Evolutionary conservation across 2,113 vertebrate species (phyloP).

Genomic region (Scomber colias): DNA sequence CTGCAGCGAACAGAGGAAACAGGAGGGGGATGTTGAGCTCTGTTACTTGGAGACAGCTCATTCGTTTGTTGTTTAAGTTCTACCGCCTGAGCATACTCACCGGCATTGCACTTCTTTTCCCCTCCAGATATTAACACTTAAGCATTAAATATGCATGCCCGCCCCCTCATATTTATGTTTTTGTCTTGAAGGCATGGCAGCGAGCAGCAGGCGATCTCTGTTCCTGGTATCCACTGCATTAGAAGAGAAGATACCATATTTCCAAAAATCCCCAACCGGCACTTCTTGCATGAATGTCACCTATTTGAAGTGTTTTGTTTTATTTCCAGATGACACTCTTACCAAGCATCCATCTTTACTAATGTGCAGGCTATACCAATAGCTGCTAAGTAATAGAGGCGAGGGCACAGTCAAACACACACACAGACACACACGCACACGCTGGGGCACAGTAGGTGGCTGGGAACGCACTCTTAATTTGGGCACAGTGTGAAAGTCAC

Average conservation of each 20-base stretch:
- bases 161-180: constrained; percentile 75
- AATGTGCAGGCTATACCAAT: constrained; percentile 27
- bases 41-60: constrained; percentile 70
- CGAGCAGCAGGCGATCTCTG: constrained; percentile 28
- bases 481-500: constrained; percentile 68
- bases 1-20: constrained; percentile 69
- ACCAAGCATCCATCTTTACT: constrained; percentile 36
- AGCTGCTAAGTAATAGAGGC: constrained; percentile 23
- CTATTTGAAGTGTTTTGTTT: constrained; percentile 32
- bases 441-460: constrained; percentile 57
- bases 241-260: constrained; percentile 27
- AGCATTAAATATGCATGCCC: constrained; percentile 79
- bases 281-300: constrained; percentile 9
- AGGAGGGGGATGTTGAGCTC: constrained; percentile 57
- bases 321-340: constrained; percentile 4
- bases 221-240: constrained; percentile 19
- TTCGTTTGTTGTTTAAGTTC: constrained; percentile 74
- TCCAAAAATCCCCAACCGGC: background rate
- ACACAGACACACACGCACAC: background rate
- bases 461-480: constrained; percentile 75
- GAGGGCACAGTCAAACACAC: background rate
- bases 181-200: constrained; percentile 65
- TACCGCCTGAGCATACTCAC: constrained; percentile 48
- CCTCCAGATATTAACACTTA: constrained; percentile 75
- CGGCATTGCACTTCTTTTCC: constrained; percentile 54